phyloP scores from a whole-genome alignment of 2,113 vertebrate genomes.

The Platichthys flesus region DNA sequence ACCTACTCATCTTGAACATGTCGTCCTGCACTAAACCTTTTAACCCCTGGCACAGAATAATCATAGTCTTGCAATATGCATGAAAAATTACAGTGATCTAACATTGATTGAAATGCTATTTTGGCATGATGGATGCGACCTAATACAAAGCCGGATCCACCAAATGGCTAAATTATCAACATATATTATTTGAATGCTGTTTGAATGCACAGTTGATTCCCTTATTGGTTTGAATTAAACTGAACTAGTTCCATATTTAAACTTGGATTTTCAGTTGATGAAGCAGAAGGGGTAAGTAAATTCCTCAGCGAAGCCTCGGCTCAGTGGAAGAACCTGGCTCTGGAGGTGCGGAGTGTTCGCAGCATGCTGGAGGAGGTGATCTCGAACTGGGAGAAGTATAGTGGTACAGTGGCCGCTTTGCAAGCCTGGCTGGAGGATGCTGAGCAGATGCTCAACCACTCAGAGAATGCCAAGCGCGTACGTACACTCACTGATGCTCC shows the following conservation, averaged over 20 bases:
- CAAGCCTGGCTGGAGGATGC: slow-evolving; percentile 98
- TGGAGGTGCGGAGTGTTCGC: slow-evolving; percentile 94
- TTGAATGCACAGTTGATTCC: not conserved
- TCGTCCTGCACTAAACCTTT: slow-evolving; percentile 43
- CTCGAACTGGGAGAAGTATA: slow-evolving; percentile 96
- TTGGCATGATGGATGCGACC: slow-evolving; percentile 52
- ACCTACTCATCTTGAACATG: slow-evolving; percentile 17
- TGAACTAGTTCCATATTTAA: not conserved
- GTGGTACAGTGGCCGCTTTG: slow-evolving; percentile 89
- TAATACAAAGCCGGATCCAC: slow-evolving; percentile 15
- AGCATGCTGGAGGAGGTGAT: slow-evolving; percentile 99
- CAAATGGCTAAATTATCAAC: slow-evolving; percentile 2
- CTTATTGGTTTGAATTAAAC: not conserved
- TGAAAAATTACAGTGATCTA: slow-evolving; percentile 31
- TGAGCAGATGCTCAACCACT: slow-evolving; percentile 93
- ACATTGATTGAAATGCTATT: slow-evolving; percentile 44
- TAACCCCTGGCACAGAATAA: slow-evolving; percentile 23
- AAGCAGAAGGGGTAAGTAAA: slow-evolving; percentile 91
- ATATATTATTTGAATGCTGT: not conserved
- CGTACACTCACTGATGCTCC: slow-evolving; percentile 28
- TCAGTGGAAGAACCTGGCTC: slow-evolving; percentile 94
- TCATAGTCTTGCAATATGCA: slow-evolving; percentile 46
- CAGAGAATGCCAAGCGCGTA: slow-evolving; percentile 92
- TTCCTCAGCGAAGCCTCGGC: slow-evolving; percentile 91
- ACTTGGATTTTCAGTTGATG: slow-evolving; percentile 84